Evolutionary conservation across 1,140 invertebrate species (phyloP).

Genomic region (Wiebesia pumilae): DNA sequence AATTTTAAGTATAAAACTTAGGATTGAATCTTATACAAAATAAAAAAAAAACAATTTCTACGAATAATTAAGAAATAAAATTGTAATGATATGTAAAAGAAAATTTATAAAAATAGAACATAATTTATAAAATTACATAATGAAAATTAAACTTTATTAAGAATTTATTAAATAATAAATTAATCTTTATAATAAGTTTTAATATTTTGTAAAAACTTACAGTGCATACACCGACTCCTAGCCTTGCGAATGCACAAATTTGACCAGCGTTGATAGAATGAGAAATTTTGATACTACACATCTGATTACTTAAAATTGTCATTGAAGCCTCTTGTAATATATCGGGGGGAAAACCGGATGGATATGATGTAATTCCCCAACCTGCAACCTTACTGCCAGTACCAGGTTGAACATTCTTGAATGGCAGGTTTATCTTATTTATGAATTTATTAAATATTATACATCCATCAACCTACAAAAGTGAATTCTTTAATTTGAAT

Average conservation of each 20-base stretch:
- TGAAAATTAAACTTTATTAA: neutral
- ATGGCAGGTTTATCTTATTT: neutral
- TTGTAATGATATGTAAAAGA: no score
- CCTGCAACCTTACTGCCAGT: neutral
- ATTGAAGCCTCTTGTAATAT: neutral
- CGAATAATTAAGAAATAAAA: no score
- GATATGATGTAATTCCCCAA: neutral
- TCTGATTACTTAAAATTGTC: neutral
- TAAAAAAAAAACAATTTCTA: no score
- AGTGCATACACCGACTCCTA: neutral
- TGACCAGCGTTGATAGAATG: neutral
- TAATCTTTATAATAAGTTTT: neutral
- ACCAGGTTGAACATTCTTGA: neutral
- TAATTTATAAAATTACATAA: no score
- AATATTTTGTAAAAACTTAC: neutral
- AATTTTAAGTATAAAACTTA: neutral
- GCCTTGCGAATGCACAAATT: neutral
- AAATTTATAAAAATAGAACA: no score
- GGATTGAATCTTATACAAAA: no score
- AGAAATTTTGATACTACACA: neutral
- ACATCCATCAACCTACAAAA: neutral
- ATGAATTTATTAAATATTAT: neutral
- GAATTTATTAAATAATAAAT: neutral
- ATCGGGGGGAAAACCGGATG: neutral
- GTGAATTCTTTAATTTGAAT: neutral